phyloP scores from a whole-genome alignment of 2,113 vertebrate genomes.

The Chloroceryle aenea region DNA sequence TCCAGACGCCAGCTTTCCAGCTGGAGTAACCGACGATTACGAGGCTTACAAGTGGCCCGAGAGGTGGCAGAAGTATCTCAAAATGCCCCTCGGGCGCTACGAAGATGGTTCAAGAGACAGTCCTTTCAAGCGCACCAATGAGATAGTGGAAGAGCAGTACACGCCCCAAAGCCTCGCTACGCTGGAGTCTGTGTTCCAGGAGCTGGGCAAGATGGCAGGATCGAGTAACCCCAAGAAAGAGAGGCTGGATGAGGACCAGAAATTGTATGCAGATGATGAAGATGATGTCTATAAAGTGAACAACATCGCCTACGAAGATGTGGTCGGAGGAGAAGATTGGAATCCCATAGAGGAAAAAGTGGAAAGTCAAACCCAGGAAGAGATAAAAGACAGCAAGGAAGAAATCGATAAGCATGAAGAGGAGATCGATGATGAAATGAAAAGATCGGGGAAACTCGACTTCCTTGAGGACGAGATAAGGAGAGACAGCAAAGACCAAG shows the following conservation, averaged over 20 bases:
- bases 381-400: slow-evolving; percentile 86
- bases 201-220: slow-evolving; percentile 86
- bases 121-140: slow-evolving; percentile 92
- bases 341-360: slow-evolving; percentile 84
- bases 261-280: slow-evolving; percentile 82
- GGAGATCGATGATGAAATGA: slow-evolving; percentile 77
- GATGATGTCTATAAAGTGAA: slow-evolving; percentile 85
- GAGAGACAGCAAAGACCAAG: slow-evolving; percentile 77
- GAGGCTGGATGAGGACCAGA: slow-evolving; percentile 84
- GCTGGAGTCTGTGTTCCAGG: slow-evolving; percentile 92
- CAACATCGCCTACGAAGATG: slow-evolving; percentile 86
- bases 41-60: slow-evolving; percentile 82
- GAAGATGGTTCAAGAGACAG: slow-evolving; percentile 87
- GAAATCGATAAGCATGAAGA: slow-evolving; percentile 79
- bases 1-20: slow-evolving; percentile 75
- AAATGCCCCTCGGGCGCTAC: slow-evolving; percentile 81
- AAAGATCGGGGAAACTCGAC: slow-evolving; percentile 79
- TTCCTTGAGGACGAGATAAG: slow-evolving; percentile 71
- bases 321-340: slow-evolving; percentile 88
- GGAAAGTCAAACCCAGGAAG: slow-evolving; percentile 87
- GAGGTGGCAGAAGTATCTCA: slow-evolving; percentile 75
- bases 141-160: slow-evolving; percentile 94
- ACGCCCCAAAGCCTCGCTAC: slow-evolving; percentile 94
- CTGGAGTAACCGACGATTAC: slow-evolving; percentile 79
- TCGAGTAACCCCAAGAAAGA: slow-evolving; percentile 77